These are phyloP conservation scores for Argyrosomus japonicus DNA, from an alignment of 2,113 vertebrate genomes.

Conservation along the genomic window DNA sequence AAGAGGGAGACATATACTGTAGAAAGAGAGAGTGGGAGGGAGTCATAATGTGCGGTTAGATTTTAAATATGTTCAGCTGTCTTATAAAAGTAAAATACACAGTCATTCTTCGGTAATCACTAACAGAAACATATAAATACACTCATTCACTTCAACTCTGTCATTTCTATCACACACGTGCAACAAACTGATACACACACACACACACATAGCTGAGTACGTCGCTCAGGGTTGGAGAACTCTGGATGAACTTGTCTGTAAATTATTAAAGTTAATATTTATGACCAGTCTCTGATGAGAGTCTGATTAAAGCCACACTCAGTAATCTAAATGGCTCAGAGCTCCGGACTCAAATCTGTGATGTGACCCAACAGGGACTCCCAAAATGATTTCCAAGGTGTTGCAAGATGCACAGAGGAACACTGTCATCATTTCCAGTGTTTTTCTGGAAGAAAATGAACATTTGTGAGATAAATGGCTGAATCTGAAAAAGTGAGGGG, in stretches of 20 bases:
- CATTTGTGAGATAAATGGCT: background rate
- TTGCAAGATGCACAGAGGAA: background rate
- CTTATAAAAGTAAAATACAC: slow-evolving; percentile 29
- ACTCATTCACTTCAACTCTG: background rate
- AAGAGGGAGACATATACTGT: background rate
- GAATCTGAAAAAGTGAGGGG: background rate
- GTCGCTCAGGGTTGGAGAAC: slow-evolving; percentile 53
- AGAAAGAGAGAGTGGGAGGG: background rate
- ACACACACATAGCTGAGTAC: slow-evolving; percentile 1
- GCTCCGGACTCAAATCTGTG: background rate
- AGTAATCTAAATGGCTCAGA: slow-evolving; percentile 6
- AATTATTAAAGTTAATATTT: slow-evolving; percentile 70
- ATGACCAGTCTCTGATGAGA: slow-evolving; percentile 50
- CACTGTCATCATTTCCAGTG: background rate
- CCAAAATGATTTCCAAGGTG: background rate
- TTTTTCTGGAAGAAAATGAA: background rate
- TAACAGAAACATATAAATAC: slow-evolving; percentile 21
- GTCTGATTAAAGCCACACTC: slow-evolving; percentile 55
- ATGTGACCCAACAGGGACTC: background rate
- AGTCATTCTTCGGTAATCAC: slow-evolving; percentile 31
- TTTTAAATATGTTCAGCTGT: slow-evolving; percentile 37
- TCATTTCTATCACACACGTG: background rate
- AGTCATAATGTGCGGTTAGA: background rate
- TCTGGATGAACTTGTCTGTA: slow-evolving; percentile 62
- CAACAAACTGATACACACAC: slow-evolving; percentile 3